Base-by-base conservation (phyloP, 2,888 invertebrate species). In the Pegoplata infirma region DNA sequence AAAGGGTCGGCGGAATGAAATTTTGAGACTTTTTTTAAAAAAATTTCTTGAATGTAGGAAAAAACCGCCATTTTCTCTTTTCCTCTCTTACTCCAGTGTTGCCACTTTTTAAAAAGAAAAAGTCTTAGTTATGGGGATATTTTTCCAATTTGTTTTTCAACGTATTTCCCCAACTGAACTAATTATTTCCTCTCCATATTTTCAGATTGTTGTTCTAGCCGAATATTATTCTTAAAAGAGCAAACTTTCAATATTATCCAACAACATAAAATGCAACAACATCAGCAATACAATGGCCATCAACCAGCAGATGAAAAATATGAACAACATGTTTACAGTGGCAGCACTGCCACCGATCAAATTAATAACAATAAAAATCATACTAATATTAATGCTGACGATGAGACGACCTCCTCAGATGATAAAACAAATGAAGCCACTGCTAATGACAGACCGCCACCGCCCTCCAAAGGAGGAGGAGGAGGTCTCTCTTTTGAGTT, bases 171-270 rank as follows among this genome's bases (percentile, higher is more conserved):
- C 4, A 23, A 23, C 23, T 23, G 23, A 23, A 6, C n/a, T n/a
- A n/a, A 32, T 32, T 7, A n/a, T 32, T 10, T 32, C 2, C 1
- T 32, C 3, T 10, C 10, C 10, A 69, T n/a, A 28, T 49, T n/a
- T 21, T 5, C 61, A 88, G 88, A 88, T 86, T 88, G 88, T 88
- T 88, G 88, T 88, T 88, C 88, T 68, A 88, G 88, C 87, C 88
- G 88, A 82, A 85, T 88, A 79, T 84, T 88, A 88, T 85, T 88
- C 53, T 80, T 88, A 69, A 86, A 86, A 82, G 84, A 87, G 75
- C 86, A 87, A 76, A 86, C 88, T 19, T 82, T 87, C 49, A 85
- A 86, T 72, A 84, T 86, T 68, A 82, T 82, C 68, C 81, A 81
- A 44, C 77, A 82, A 55, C 79, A 80, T 14, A 78, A 77, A 28